phyloP scores from a whole-genome alignment of 2,888 invertebrate species.

The Acleris holmiana region DNA sequence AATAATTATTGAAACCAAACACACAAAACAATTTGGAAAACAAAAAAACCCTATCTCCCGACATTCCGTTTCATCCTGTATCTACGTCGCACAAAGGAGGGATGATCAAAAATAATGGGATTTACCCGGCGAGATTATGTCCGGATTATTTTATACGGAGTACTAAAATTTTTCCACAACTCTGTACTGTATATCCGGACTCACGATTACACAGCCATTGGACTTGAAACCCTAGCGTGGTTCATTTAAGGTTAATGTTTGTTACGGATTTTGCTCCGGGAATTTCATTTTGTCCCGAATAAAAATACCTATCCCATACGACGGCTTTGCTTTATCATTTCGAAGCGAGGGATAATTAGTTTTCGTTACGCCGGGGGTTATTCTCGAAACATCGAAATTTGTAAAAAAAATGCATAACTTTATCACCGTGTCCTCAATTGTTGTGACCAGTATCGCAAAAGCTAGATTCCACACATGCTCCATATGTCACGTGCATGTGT shows the following conservation, averaged over 20 bases:
- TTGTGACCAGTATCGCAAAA: too few relatives aligned
- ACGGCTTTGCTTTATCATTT: slow-evolving; percentile 84
- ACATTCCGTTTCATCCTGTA: slow-evolving; percentile 45
- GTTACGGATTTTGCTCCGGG: slow-evolving; percentile 42
- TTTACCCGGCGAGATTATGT: slow-evolving; percentile 80
- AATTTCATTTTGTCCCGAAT: slow-evolving; percentile 82
- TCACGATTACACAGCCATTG: neutral
- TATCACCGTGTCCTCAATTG: too few relatives aligned
- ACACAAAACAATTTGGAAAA: slow-evolving; percentile 21
- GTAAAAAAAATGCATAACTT: neutral
- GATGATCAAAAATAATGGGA: slow-evolving; percentile 81
- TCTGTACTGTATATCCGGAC: slow-evolving; percentile 32
- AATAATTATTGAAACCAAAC: too few relatives aligned
- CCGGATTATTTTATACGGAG: slow-evolving; percentile 78
- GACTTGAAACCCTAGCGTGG: slow-evolving; percentile 38
- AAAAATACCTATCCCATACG: slow-evolving; percentile 79
- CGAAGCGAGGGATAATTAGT: slow-evolving; percentile 81
- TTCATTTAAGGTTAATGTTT: slow-evolving; percentile 43
- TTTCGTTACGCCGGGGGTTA: slow-evolving; percentile 70
- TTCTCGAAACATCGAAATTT: slow-evolving; percentile 38
- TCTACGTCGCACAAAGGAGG: slow-evolving; percentile 55
- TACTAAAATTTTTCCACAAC: slow-evolving; percentile 68
- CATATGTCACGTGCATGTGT: too few relatives aligned
- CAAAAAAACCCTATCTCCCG: slow-evolving; percentile 27
- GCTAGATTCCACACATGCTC: too few relatives aligned